Base-by-base conservation (phyloP, 2,797 vertebrate genomes). In the Epinephelus malabaricus region DNA sequence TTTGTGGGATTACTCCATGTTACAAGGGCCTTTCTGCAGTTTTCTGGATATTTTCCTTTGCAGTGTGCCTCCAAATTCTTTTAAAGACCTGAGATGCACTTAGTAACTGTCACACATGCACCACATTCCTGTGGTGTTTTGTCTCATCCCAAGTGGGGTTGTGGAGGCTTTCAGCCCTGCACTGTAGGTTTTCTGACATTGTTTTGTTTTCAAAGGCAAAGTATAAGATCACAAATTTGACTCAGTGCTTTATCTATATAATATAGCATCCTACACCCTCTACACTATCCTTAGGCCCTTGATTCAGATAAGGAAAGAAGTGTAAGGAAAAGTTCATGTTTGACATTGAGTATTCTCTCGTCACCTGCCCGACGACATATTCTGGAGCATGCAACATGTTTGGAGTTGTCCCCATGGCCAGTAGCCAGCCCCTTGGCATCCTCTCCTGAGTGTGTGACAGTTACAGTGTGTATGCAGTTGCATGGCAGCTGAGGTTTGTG, bases 341-440 rank as follows among this genome's bases (percentile, higher is more conserved):
- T 1, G 5, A 54, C 3, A n/a, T 63, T 19, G 45, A 40, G 23
- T 46, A 18, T 73, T 66, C 3, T 47, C 18, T 58, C 23, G 40
- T 51, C 10, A 56, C 59, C 58, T 73, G 56, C 12, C 23, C 34
- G 45, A 58, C 10, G 30, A 14, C 12, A 66, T 61, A 65, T 64
- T 73, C 2, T 50, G 21, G 21, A 40, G 47, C 11, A 40, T 71
- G 58, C 69, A 69, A 61, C 65, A n/a, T 76, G 84, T 78, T 86
- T 23, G 40, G 63, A 81, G 53, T 51, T 84, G 88, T 59, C 66
- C 72, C 17, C 30, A 45, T 21, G 73, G 69, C 59, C 25, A 10
- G 9, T 34, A 75, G 75, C 81, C 83, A 84, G 46, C 43, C 63
- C 27, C 15, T 18, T 51, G 58, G n/a, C 19, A 59, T 62, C 56